Evolutionary conservation across 2,888 invertebrate genomes (phyloP).

Genomic region (Eupithecia centaureata): DNA sequence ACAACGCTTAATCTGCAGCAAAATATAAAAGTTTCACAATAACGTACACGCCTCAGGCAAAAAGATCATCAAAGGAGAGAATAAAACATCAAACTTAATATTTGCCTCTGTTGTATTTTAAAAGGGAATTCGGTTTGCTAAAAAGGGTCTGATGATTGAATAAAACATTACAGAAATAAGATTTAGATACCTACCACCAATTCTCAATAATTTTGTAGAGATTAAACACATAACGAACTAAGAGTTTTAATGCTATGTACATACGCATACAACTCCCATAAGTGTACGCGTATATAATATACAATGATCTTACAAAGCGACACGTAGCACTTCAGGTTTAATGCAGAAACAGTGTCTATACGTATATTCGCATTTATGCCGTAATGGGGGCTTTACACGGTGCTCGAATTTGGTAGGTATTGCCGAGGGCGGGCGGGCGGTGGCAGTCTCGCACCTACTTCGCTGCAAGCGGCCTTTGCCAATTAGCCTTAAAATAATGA

Average conservation of each 20-base stretch:
- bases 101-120: slow-evolving; percentile 59
- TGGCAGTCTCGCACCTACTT: slow-evolving; percentile 71
- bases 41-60: slow-evolving; percentile 78
- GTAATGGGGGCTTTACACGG: slow-evolving; percentile 74
- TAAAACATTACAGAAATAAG: slow-evolving; percentile 36
- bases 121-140: slow-evolving; percentile 43
- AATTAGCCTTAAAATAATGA: slow-evolving; percentile 85
- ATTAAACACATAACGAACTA: not conserved
- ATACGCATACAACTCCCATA: too few relatives aligned
- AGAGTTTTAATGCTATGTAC: too few relatives aligned
- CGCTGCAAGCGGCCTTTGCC: slow-evolving; percentile 81
- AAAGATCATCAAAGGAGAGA: slow-evolving; percentile 69
- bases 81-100: slow-evolving; percentile 69
- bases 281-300: slow-evolving; percentile 35
- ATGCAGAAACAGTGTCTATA: slow-evolving; percentile 80
- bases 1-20: slow-evolving; percentile 79
- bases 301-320: slow-evolving; percentile 54
- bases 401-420: slow-evolving; percentile 75
- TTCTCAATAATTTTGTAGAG: not conserved
- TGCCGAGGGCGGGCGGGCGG: slow-evolving; percentile 78
- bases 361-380: slow-evolving; percentile 64
- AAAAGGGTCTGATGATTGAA: slow-evolving; percentile 21
- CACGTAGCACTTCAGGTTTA: slow-evolving; percentile 70
- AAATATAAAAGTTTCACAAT: slow-evolving; percentile 82
- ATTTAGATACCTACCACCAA: not conserved